Percentiles rank a stretch among this genome's conserved stretches.
Conservation (phyloP, 1,140 invertebrate genomes). For the Aphidius ervi region DNA sequence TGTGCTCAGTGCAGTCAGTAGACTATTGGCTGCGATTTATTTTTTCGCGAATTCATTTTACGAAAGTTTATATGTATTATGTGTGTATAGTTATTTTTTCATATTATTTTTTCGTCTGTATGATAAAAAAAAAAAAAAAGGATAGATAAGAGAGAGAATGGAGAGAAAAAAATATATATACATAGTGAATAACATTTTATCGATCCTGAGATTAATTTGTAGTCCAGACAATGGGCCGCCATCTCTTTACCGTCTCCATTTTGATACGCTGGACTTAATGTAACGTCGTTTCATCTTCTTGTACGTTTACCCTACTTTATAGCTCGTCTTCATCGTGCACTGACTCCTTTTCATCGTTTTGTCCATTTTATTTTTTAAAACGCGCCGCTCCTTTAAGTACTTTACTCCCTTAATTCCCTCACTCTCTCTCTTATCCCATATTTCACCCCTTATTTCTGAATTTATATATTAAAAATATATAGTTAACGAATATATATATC, state of each 20-base stretch:
- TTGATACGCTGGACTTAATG: slow-evolving; percentile 44
- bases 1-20: not conserved
- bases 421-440: too few relatives aligned
- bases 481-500: too few relatives aligned
- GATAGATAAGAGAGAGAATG: slow-evolving; percentile 2
- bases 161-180: not conserved
- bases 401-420: too few relatives aligned
- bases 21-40: slow-evolving; percentile 15
- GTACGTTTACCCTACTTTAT: slow-evolving; percentile 21
- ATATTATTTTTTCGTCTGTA: slow-evolving; percentile 11
- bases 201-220: slow-evolving; percentile 53
- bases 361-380: too few relatives aligned
- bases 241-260: slow-evolving; percentile 34
- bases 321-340: not conserved
- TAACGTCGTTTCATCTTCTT: slow-evolving; percentile 40
- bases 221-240: slow-evolving; percentile 54
- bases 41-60: slow-evolving; percentile 17
- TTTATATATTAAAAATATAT: too few relatives aligned
- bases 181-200: slow-evolving; percentile 29
- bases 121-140: slow-evolving; percentile 2
- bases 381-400: not conserved
- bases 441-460: too few relatives aligned
- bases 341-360: not conserved
- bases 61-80: not conserved
- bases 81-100: slow-evolving; percentile 7